Evolutionary conservation across 2,113 vertebrate genomes (phyloP).

Genomic region (Strix aluco): DNA sequence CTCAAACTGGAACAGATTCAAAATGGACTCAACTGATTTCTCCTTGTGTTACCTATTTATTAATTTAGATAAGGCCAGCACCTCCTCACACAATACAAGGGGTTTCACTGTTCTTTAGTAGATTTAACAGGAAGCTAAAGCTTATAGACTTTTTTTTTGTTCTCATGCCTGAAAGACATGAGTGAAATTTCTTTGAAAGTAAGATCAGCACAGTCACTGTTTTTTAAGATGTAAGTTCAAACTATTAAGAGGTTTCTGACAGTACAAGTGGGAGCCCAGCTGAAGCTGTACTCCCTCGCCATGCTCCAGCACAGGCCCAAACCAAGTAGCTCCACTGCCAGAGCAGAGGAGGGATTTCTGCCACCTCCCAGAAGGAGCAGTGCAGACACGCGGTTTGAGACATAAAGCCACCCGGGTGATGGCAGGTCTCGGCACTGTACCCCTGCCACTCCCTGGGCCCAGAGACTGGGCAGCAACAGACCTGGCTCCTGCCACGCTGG

Average conservation of each 20-base stretch:
- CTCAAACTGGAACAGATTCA: background rate
- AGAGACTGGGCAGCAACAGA: background rate
- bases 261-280: background rate
- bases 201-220: background rate
- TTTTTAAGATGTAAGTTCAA: background rate
- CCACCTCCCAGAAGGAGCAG: background rate
- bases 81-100: background rate
- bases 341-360: background rate
- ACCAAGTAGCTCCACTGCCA: too few species aligned
- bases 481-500: background rate
- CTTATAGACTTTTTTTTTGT: background rate
- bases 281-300: background rate
- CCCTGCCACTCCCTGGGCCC: background rate
- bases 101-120: background rate
- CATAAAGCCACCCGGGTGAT: rapidly evolving
- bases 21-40: background rate
- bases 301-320: too few species aligned
- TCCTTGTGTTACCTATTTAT: background rate
- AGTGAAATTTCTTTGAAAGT: background rate
- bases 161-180: background rate
- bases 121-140: background rate
- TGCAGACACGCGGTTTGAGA: rapidly evolving
- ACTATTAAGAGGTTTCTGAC: background rate
- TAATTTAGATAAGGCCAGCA: background rate
- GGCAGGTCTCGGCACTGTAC: rapidly evolving